Evolutionary conservation across 2,888 invertebrate genomes (phyloP).

Genomic region (Sarcophaga subvicina): DNA sequence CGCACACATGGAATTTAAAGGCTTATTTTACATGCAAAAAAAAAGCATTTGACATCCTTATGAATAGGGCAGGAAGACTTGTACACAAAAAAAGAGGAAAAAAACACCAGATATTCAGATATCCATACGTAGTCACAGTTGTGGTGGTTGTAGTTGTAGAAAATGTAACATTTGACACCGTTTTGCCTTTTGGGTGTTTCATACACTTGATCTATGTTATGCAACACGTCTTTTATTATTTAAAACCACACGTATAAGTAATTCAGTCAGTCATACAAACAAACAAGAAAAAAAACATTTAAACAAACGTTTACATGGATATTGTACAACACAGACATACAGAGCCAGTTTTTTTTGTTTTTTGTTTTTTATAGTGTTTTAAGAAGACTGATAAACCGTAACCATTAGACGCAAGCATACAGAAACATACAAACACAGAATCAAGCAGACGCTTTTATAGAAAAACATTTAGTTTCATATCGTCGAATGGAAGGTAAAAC

Average conservation of each 20-base stretch:
- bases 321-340: constrained; percentile 3
- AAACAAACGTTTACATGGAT: not conserved
- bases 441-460: constrained; percentile 17
- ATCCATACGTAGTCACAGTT: not conserved
- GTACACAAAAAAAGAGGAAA: too few relatives aligned
- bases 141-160: not conserved
- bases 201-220: constrained; percentile 67
- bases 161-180: constrained; percentile 53
- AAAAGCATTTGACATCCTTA: not conserved
- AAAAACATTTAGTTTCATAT: constrained; percentile 10
- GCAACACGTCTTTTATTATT: constrained; percentile 65
- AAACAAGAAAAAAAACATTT: not conserved
- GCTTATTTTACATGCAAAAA: not conserved
- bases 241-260: constrained; percentile 58
- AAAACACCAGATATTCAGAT: not conserved
- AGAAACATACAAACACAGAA: not conserved
- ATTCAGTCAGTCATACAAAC: constrained; percentile 28
- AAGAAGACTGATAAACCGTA: constrained; percentile 34
- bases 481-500: constrained; percentile 2
- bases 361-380: not conserved
- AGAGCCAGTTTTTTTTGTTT: not conserved
- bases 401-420: not conserved
- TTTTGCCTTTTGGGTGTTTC: constrained; percentile 61
- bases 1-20: not conserved
- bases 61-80: not conserved